Evolutionary conservation across 2,888 invertebrate genomes (phyloP), one percentile per base, ranked within the genome.

Genomic region (Microplitis manilae): DNA sequence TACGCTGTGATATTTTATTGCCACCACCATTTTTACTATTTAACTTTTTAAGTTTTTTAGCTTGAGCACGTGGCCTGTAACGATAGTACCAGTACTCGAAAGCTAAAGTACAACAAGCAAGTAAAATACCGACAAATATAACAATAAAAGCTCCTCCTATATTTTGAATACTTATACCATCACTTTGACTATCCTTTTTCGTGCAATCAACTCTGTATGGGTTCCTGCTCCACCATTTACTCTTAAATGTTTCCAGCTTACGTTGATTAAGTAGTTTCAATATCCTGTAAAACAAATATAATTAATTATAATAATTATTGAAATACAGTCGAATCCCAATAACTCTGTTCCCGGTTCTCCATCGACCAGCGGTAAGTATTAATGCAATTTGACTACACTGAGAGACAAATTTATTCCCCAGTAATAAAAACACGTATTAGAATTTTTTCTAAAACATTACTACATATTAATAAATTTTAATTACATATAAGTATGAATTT

Each of bases 81-180:
- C 95, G 95, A 85, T 96, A 97, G 94, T 96, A 97, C 95, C 96
- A 97, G 89, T 98, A 98, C 89, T 99, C 99, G 79, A 97, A 95
- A 0, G 95, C 95, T 61, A 99, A 91, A 0, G 98, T 98, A 69
- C 97, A 90, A 84, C 97, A 96, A 0, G 98, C 97, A 87, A 98
- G 92, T 0, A 95, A 96, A 50, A 98, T 97, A 0, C 98, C 98
- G 84, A 98, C 97, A 86, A 98, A 96, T 81, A 99, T 98, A 0
- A 99, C 98, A 74, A 99, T 97, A 89, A 99, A 99, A 0, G 99
- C 98, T 0, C 98, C 98, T 68, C 98, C 98, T 83, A 99, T 99
- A 89, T 99, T 99, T 87, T 97, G 95, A 79, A 99, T 98, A 79
- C 97, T 98, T 87, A 99, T 99, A 70, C 99, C 99, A 87, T 98